Evolutionary conservation across 2,113 vertebrate species (phyloP).

Genomic region (Myotis davidii): DNA sequence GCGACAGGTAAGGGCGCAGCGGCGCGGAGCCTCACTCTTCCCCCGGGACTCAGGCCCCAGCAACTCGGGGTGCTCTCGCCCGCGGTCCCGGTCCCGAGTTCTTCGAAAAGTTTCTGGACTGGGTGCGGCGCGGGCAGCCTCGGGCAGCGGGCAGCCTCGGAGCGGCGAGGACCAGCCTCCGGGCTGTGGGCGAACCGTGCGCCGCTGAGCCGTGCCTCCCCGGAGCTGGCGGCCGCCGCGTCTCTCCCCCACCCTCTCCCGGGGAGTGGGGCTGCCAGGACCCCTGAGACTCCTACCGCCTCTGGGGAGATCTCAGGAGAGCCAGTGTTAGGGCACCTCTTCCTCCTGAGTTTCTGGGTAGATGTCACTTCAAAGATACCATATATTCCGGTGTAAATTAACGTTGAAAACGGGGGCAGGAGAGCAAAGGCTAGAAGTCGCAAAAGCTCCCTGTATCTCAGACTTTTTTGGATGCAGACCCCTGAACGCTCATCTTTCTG

Average conservation of each 20-base stretch:
- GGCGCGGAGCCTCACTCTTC: not conserved
- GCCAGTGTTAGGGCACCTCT: not conserved
- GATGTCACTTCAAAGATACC: not conserved
- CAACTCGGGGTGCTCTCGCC: not conserved
- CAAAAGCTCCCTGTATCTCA: not conserved
- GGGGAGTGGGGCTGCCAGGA: not conserved
- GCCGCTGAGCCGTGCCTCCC: not conserved
- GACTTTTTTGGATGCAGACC: not conserved
- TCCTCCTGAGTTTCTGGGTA: not conserved
- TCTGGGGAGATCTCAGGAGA: not conserved
- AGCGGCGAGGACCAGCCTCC: not conserved
- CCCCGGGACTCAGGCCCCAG: not conserved
- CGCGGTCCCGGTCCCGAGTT: not conserved
- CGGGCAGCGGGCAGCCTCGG: not conserved
- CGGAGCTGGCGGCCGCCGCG: not conserved
- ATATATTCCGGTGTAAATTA: not conserved
- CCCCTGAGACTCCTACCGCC: not conserved
- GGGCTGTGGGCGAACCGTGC: not conserved
- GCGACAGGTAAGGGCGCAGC: conserved; percentile 43
- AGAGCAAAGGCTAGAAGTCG: not conserved
- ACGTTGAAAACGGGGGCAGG: not conserved
- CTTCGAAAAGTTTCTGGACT: conserved; percentile 32
- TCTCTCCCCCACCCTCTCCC: not conserved
- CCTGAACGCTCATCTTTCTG: not conserved
- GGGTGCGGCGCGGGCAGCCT: not conserved